Conservation (phyloP, 2,888 invertebrate genomes). For the Lissonota sp. region DNA sequence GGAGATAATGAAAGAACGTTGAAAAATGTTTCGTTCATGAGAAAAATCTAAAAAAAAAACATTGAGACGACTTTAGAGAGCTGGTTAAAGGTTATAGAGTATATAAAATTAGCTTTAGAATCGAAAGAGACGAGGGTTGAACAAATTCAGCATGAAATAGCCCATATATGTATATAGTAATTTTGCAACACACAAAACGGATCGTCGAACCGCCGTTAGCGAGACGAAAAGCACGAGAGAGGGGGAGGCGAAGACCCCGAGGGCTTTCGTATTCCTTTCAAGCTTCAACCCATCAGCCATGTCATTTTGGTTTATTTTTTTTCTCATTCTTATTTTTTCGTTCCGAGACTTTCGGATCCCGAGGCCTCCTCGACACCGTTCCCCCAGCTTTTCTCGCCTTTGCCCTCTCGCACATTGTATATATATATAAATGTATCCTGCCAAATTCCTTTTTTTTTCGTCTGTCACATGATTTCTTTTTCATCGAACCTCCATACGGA, state of each 20-base stretch:
- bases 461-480: slow-evolving; percentile 23
- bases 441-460: slow-evolving; percentile 9
- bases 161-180: slow-evolving; percentile 3
- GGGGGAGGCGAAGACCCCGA: slow-evolving; percentile 23
- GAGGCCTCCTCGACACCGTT: slow-evolving; percentile 40
- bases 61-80: not conserved
- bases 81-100: not conserved
- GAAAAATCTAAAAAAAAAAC: not conserved
- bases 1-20: not conserved
- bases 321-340: slow-evolving; percentile 10
- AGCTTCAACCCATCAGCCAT: slow-evolving; percentile 33
- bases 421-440: not conserved
- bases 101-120: not conserved
- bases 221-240: slow-evolving; percentile 33
- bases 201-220: slow-evolving; percentile 57
- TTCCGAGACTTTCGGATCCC: slow-evolving; percentile 26
- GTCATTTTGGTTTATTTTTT: slow-evolving; percentile 33
- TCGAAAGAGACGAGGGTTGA: not conserved
- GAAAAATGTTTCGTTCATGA: not conserved
- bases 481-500: slow-evolving; percentile 24
- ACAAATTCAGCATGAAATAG: not conserved
- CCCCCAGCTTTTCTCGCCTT: slow-evolving; percentile 51
- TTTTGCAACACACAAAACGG: slow-evolving; percentile 12
- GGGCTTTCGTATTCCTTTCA: slow-evolving; percentile 51
- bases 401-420: slow-evolving; percentile 35